A percentile compares a stretch with the other conserved stretches of the same genome.
phyloP scores from a whole-genome alignment of 2,888 invertebrate species.

The Nasonia oneida region DNA sequence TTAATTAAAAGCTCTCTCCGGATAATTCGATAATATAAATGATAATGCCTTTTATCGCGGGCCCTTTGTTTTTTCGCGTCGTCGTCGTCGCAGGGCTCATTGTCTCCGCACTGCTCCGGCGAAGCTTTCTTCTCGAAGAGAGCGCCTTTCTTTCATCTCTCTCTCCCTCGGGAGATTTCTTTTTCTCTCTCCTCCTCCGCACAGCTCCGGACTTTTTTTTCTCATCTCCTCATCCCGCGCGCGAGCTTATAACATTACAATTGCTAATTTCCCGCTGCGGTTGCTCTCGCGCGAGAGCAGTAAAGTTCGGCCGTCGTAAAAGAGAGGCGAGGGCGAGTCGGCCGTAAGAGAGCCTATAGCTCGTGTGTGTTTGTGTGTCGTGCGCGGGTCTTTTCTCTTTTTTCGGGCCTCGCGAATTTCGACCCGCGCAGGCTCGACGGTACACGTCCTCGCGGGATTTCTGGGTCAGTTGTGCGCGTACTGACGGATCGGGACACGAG shows the following conservation, averaged over 20 bases:
- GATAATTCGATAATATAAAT: conserved; percentile 64
- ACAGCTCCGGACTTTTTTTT: conserved; percentile 55
- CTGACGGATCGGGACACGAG: conserved; percentile 45
- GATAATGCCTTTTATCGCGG: conserved; percentile 60
- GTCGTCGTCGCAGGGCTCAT: conserved; percentile 28
- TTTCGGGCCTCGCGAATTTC: conserved; percentile 27
- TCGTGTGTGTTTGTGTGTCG: conserved; percentile 29
- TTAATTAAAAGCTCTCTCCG: conserved; percentile 59
- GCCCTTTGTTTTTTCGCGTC: conserved; percentile 56
- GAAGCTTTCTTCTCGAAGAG: conserved; percentile 1
- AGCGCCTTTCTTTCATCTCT: background rate
- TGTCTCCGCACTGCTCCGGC: conserved; percentile 27
- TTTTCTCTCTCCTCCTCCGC: conserved; percentile 27
- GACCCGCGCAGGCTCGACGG: conserved; percentile 28
- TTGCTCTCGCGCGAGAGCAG: conserved; percentile 70
- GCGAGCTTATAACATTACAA: conserved; percentile 76
- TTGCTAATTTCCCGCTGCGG: conserved; percentile 77
- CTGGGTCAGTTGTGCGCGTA: conserved; percentile 52
- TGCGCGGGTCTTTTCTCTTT: conserved; percentile 25
- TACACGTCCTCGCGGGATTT: conserved; percentile 60
- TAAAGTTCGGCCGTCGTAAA: conserved; percentile 76
- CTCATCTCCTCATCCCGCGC: conserved; percentile 60
- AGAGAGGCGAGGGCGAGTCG: conserved; percentile 71
- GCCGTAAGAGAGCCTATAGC: conserved; percentile 68
- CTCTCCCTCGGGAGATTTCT: background rate